Conservation (phyloP, 2,888 invertebrate genomes). For the Cryptophagus acutangulus region DNA sequence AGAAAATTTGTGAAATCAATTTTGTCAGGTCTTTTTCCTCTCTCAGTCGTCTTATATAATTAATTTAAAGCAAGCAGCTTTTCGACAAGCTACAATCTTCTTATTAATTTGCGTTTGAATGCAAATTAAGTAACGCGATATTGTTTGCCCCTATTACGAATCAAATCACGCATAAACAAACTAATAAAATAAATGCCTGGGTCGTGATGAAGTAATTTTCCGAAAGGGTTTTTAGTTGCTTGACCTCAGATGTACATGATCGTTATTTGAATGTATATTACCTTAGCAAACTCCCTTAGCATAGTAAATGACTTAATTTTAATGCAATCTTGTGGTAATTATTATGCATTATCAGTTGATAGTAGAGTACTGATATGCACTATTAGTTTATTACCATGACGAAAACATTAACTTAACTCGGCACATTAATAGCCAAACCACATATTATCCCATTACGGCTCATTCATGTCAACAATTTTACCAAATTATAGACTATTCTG, state of each 20-base stretch:
- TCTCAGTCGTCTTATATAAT: too few species aligned
- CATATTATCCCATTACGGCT: too few species aligned
- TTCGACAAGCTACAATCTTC: too few species aligned
- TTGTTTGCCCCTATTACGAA: too few species aligned
- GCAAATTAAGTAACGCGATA: too few species aligned
- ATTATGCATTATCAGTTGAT: conserved; percentile 7
- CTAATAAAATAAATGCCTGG: neutral
- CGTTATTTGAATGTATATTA: conserved; percentile 2
- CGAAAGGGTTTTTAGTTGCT: conserved; percentile 1
- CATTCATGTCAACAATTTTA: too few species aligned
- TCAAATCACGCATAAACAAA: conserved; percentile 1
- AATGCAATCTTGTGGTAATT: conserved; percentile 17
- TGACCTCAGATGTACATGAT: conserved; percentile 2
- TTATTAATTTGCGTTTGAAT: too few species aligned
- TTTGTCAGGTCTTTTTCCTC: neutral
- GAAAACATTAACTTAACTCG: too few species aligned
- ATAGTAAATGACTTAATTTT: conserved; percentile 17
- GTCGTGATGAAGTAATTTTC: conserved; percentile 1
- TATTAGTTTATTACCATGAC: conserved; percentile 1
- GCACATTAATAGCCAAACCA: too few species aligned
- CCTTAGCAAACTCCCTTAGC: neutral
- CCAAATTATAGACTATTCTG: too few species aligned
- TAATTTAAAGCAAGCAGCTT: too few species aligned
- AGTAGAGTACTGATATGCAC: neutral
- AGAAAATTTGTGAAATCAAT: conserved; percentile 1